These are phyloP conservation scores for Naso thynnoides DNA, from an alignment of 2,797 vertebrate species.

Conservation along the genomic window DNA sequence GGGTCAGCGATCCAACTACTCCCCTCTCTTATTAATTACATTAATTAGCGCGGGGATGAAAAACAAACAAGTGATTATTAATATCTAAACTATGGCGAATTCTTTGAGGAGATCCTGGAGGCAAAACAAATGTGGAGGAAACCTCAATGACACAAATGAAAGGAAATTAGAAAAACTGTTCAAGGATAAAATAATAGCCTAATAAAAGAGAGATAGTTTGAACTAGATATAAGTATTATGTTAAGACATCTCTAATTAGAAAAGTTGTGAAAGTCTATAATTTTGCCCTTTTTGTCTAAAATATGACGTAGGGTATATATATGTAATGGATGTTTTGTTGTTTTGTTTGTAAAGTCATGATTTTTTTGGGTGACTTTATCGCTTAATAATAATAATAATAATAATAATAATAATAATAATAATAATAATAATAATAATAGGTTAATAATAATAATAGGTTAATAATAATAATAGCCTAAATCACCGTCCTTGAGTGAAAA, in stretches of 20 bases:
- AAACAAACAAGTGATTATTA: slow-evolving; percentile 78
- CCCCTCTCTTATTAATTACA: slow-evolving; percentile 80
- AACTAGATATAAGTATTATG: not conserved
- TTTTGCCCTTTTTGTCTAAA: not conserved
- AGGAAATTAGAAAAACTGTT: not conserved
- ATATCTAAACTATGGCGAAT: slow-evolving; percentile 76
- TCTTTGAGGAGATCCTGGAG: slow-evolving; percentile 48
- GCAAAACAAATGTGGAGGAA: slow-evolving; percentile 44
- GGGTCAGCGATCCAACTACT: slow-evolving; percentile 80
- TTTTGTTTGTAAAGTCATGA: not conserved
- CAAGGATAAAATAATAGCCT: not conserved
- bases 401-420: not conserved
- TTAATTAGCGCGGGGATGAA: slow-evolving; percentile 80
- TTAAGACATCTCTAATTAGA: not conserved
- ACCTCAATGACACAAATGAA: slow-evolving; percentile 9
- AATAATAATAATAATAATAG: not conserved
- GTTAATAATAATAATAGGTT: not conserved
- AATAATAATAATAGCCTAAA: too few relatives aligned
- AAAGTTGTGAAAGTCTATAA: not conserved
- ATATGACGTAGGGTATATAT: not conserved
- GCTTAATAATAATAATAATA: slow-evolving; percentile 1
- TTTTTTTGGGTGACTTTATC: not conserved
- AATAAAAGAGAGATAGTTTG: not conserved
- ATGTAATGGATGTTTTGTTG: not conserved
- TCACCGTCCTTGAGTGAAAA: not conserved